phyloP scores from a whole-genome alignment of 1,140 invertebrate genomes.

The Himalopsyche phryganea region DNA sequence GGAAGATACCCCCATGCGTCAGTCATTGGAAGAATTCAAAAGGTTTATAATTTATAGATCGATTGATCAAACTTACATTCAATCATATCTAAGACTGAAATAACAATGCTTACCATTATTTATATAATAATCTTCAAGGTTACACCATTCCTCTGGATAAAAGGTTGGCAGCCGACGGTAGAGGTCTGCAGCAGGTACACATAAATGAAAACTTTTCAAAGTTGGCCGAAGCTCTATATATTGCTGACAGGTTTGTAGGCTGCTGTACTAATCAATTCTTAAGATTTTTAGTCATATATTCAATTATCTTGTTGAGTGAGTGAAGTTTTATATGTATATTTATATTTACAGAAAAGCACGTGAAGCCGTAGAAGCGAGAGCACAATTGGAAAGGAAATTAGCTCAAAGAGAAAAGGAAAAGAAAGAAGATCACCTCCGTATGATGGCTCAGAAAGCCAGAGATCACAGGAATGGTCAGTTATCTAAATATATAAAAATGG shows the following conservation, averaged over 20 bases:
- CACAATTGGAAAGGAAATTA: constrained; percentile 93
- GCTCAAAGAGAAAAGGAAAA: constrained; percentile 98
- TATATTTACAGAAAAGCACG: constrained; percentile 74
- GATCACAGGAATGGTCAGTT: constrained; percentile 82
- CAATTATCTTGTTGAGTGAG: neutral
- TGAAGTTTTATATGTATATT: constrained; percentile 1
- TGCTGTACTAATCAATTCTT: too few species aligned
- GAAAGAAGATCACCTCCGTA: constrained; percentile 92
- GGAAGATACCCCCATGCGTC: constrained; percentile 99
- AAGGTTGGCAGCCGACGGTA: constrained; percentile 94
- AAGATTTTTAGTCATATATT: neutral
- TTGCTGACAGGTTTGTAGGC: constrained; percentile 73
- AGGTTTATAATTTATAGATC: constrained; percentile 46
- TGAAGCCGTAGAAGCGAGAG: constrained; percentile 94
- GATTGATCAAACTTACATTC: neutral
- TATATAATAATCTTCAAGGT: constrained; percentile 54
- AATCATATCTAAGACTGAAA: neutral
- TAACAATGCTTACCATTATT: neutral
- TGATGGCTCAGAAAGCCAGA: constrained; percentile 91
- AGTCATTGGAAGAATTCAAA: constrained; percentile 99
- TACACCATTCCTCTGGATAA: constrained; percentile 99
- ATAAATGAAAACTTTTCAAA: constrained; percentile 99
- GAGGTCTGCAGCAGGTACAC: constrained; percentile 94
- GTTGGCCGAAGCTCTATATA: constrained; percentile 94
- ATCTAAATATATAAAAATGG: too few species aligned